Conservation (phyloP, 2,888 invertebrate genomes). For the Uropetala carovei region DNA sequence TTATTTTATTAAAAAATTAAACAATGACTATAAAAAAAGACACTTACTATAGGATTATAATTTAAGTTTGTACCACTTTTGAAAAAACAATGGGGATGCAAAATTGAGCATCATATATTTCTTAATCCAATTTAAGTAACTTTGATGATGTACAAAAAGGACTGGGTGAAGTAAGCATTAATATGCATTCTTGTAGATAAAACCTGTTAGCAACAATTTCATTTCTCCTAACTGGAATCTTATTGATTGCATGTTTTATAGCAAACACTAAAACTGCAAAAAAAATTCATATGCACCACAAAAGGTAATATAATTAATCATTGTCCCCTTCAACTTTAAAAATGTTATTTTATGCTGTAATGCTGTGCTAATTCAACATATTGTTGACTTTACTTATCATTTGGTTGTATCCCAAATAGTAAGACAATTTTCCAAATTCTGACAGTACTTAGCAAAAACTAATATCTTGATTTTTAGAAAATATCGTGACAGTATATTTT, state of each 20-base stretch:
- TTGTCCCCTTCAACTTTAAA: background rate
- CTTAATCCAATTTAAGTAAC: background rate
- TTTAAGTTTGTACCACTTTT: slow-evolving; percentile 33
- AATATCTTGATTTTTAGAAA: background rate
- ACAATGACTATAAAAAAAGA: slow-evolving; percentile 30
- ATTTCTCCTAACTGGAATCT: background rate
- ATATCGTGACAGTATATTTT: background rate
- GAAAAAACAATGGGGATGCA: slow-evolving; percentile 26
- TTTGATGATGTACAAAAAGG: background rate
- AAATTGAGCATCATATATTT: slow-evolving; percentile 40
- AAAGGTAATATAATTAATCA: background rate
- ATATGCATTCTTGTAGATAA: background rate
- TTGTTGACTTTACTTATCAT: background rate
- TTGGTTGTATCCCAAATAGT: background rate
- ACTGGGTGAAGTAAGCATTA: background rate
- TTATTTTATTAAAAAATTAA: background rate
- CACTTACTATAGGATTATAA: slow-evolving; percentile 4
- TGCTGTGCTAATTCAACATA: slow-evolving; percentile 30
- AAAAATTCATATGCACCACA: background rate
- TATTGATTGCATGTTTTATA: slow-evolving; percentile 14
- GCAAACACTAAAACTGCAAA: background rate
- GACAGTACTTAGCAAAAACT: background rate
- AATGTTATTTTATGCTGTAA: background rate
- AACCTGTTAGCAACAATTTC: background rate
- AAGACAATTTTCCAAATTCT: background rate